A percentile compares a stretch with the other conserved stretches of the same genome.
Conservation (phyloP, 2,888 invertebrate genomes). For the Anarsia innoxiella region DNA sequence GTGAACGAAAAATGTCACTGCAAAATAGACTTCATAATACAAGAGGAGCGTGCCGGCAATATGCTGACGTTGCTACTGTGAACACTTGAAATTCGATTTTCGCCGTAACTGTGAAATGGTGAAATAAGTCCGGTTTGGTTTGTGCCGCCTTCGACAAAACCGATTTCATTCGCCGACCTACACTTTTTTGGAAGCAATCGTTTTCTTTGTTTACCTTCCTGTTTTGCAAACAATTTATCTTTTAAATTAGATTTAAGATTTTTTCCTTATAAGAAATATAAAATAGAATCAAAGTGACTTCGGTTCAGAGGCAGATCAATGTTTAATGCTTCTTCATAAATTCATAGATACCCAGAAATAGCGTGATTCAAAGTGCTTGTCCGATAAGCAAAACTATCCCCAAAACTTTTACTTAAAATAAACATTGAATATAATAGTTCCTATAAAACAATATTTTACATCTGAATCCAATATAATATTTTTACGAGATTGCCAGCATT, state of each 20-base stretch:
- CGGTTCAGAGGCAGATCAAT: no score
- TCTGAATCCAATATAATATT: slow-evolving; percentile 15
- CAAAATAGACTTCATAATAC: slow-evolving; percentile 68
- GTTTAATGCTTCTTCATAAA: no score
- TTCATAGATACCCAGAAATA: no score
- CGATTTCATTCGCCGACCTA: slow-evolving; percentile 6
- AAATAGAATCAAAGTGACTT: no score
- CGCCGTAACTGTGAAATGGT: slow-evolving; percentile 45
- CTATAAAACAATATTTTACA: slow-evolving; percentile 22
- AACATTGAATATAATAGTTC: no score
- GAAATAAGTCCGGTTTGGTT: slow-evolving; percentile 36
- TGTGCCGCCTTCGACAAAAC: slow-evolving; percentile 17
- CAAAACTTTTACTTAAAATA: no score
- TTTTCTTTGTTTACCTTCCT: background rate
- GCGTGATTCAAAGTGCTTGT: no score
- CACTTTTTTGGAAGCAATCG: background rate
- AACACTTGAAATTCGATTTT: slow-evolving; percentile 60
- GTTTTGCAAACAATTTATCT: no score
- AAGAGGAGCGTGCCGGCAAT: slow-evolving; percentile 55
- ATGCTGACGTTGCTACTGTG: slow-evolving; percentile 55
- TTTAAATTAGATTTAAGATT: no score
- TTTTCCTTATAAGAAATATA: no score
- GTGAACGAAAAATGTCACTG: slow-evolving; percentile 68
- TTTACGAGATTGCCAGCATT: slow-evolving; percentile 25
- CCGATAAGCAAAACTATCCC: no score